phyloP scores from a whole-genome alignment of 1,140 invertebrate species.

The Drosophila littoralis region DNA sequence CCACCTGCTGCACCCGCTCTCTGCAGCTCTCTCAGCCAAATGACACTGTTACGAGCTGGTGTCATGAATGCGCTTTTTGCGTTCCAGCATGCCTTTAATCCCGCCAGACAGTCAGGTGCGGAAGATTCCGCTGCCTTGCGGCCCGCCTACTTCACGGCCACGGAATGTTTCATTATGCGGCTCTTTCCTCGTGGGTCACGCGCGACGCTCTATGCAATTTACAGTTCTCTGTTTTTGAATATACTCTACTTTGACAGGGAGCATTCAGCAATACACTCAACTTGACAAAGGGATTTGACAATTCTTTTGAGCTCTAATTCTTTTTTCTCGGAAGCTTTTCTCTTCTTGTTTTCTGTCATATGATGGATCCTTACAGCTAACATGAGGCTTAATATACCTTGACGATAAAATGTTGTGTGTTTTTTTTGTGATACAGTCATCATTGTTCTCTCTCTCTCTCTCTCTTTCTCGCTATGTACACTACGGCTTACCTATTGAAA shows the following conservation, averaged over 20 bases:
- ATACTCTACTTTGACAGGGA: neutral
- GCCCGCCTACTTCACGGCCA: neutral
- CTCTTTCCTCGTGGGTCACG: constrained; percentile 17
- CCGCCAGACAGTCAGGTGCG: constrained; percentile 33
- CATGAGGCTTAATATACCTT: too few relatives aligned
- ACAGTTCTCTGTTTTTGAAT: constrained; percentile 3
- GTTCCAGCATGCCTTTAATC: constrained; percentile 38
- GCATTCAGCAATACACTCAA: neutral
- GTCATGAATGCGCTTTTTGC: constrained; percentile 49
- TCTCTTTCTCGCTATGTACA: too few relatives aligned
- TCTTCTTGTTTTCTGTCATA: too few relatives aligned
- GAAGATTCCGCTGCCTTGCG: neutral
- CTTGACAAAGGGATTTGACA: too few relatives aligned
- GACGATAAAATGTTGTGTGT: too few relatives aligned
- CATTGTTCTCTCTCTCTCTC: too few relatives aligned
- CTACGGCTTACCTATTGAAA: too few relatives aligned
- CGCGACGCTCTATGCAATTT: constrained; percentile 40
- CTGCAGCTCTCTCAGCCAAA: constrained; percentile 11
- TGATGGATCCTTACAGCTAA: too few relatives aligned
- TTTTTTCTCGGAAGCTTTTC: too few relatives aligned
- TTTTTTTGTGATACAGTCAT: too few relatives aligned
- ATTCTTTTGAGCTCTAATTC: too few relatives aligned
- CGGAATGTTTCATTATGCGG: constrained; percentile 40
- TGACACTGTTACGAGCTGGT: constrained; percentile 18
- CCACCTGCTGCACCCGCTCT: constrained; percentile 9